phyloP scores from a whole-genome alignment of 1,140 invertebrate species.

The Dreissena polymorpha region DNA sequence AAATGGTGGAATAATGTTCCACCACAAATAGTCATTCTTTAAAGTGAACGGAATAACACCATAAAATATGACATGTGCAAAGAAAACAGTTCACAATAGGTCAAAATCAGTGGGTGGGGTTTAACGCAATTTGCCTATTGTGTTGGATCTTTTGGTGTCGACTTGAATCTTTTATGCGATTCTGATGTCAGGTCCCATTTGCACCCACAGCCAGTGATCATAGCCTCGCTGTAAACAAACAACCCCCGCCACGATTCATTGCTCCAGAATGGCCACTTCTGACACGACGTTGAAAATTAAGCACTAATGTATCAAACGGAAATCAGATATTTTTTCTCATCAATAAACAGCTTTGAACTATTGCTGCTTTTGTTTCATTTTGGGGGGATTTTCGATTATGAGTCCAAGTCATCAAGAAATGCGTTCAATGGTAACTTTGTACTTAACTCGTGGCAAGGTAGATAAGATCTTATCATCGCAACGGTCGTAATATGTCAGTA shows the following conservation, averaged over 20 bases:
- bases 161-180: too few relatives aligned
- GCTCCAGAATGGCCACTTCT: constrained; percentile 16
- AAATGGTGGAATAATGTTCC: too few relatives aligned
- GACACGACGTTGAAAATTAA: constrained; percentile 39
- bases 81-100: too few relatives aligned
- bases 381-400: neutral
- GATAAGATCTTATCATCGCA: constrained; percentile 46
- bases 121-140: too few relatives aligned
- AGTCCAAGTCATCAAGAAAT: constrained; percentile 32
- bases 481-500: constrained; percentile 48
- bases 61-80: too few relatives aligned
- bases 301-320: constrained; percentile 26
- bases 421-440: constrained; percentile 29
- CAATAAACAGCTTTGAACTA: constrained; percentile 53
- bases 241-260: constrained; percentile 29
- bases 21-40: too few relatives aligned
- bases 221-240: constrained; percentile 21
- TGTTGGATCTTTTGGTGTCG: too few relatives aligned
- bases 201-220: neutral
- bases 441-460: neutral
- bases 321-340: constrained; percentile 48
- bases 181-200: neutral
- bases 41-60: too few relatives aligned
- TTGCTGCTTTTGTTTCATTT: constrained; percentile 26
- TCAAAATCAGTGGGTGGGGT: too few relatives aligned